Conservation (phyloP, 2,113 vertebrate genomes). For the Sinocyclocheilus maitianheensis region DNA sequence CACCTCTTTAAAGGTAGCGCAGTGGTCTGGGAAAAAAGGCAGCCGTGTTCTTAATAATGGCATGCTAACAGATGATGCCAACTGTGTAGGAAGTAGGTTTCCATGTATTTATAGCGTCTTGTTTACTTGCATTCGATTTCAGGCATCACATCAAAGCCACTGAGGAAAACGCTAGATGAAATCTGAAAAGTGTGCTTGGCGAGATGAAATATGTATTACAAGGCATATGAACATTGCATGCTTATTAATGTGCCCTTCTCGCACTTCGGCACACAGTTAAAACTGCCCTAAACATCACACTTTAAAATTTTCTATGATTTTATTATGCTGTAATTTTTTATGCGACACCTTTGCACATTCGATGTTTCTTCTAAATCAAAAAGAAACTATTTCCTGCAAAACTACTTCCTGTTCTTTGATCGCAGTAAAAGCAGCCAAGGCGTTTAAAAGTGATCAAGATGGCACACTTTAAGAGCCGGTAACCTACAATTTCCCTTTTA, state of each 20-base stretch:
- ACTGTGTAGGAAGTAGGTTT: slow-evolving; percentile 52
- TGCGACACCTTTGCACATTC: not conserved
- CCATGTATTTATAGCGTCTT: slow-evolving; percentile 60
- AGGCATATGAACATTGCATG: slow-evolving; percentile 19
- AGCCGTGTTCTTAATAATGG: slow-evolving; percentile 41
- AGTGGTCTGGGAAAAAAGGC: slow-evolving; percentile 46
- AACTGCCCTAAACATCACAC: not conserved
- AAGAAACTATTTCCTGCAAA: not conserved
- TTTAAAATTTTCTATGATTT: too few species aligned
- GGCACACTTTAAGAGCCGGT: not conserved
- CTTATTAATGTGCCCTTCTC: slow-evolving; percentile 42
- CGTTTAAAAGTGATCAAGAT: not conserved
- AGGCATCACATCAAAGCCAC: slow-evolving; percentile 53
- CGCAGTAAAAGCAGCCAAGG: not conserved
- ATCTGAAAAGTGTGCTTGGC: slow-evolving; percentile 55
- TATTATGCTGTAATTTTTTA: not conserved
- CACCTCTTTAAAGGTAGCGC: slow-evolving; percentile 48
- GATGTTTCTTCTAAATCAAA: not conserved
- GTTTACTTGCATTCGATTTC: slow-evolving; percentile 57
- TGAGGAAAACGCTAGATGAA: slow-evolving; percentile 45
- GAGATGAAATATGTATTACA: slow-evolving; percentile 57
- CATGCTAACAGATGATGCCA: slow-evolving; percentile 52
- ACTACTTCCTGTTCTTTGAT: slow-evolving; percentile 16
- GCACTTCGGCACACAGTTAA: slow-evolving; percentile 27
- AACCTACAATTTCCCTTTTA: too few species aligned